Base-by-base conservation (phyloP, 2,888 invertebrate species). In the Cosmorhoe ocellata region DNA sequence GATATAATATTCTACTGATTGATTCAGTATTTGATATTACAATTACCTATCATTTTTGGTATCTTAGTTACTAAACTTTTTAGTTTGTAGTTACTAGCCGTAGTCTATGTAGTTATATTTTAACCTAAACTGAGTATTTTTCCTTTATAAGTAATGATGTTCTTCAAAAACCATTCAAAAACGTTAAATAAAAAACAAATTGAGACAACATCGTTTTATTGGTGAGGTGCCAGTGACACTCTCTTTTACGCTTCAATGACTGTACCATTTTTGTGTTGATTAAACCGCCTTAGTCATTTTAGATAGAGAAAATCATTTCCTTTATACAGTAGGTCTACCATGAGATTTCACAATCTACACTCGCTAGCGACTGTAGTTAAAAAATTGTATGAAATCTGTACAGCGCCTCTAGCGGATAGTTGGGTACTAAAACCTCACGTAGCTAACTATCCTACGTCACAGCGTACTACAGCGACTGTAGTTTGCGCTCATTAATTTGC, bases 131-230 rank as follows among this genome's bases (percentile, higher is more conserved):
- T 33, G 4, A 18, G n/a, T 18, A 14, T 22, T 14, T 8, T 18
- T 22, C 7, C 6, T 10, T 2, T 22, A 10, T 10, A 34, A 22
- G 1, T 5, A 0, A 10, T 30, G 18, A 10, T 22, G n/a, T 22
- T 10, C 10, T 8, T 22, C 4, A 4, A 18, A 22, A 33, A 34
- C 18, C 6, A 34, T n/a, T 14, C 13, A 43, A 51, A 45, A 54
- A 50, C 28, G 13, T 28, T 30, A 4, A 51, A 49, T 53, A 51
- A 51, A 56, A 51, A 53, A n/a, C 4, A 24, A 33, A 28, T 18
- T 18, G 22, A 24, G 13, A 37, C 40, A 10, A 46, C 22, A 36
- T 55, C 10, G 52, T 56, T 58, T 58, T 56, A 48, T 56, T 56
- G 9, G 8, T 28, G 7, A n/a, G 28, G 33, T 48, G 44, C n/a